A percentile compares a stretch with the other conserved stretches of the same genome.
Conservation (phyloP, 2,888 invertebrate genomes). For the Sarcophaga subvicina region DNA sequence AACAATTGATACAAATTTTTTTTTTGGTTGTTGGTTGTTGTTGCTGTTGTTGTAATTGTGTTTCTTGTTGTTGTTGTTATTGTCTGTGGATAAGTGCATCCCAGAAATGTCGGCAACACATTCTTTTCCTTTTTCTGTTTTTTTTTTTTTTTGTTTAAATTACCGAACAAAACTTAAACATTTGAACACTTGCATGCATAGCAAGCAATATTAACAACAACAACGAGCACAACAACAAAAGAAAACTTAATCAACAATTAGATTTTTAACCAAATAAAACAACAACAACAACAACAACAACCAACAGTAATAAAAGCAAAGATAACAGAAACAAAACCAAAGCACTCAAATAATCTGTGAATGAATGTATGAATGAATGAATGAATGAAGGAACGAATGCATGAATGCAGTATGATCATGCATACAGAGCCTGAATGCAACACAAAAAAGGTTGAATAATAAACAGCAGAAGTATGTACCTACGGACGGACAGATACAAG, state of each 20-base stretch:
- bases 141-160: constrained; percentile 41
- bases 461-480: too few relatives aligned
- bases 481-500: too few relatives aligned
- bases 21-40: not conserved
- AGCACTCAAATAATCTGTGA: too few relatives aligned
- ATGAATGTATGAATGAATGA: too few relatives aligned
- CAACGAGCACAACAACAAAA: not conserved
- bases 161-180: not conserved
- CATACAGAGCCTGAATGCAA: too few relatives aligned
- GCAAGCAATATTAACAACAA: not conserved
- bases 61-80: not conserved
- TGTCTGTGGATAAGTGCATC: constrained; percentile 47
- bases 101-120: constrained; percentile 54
- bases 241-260: not conserved
- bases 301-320: too few relatives aligned
- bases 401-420: too few relatives aligned
- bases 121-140: constrained; percentile 38
- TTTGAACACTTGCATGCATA: not conserved
- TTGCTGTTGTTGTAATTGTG: constrained; percentile 3
- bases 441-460: too few relatives aligned
- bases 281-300: too few relatives aligned
- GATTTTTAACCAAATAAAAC: not conserved
- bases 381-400: too few relatives aligned
- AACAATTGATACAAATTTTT: not conserved
- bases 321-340: too few relatives aligned